phyloP scores from a whole-genome alignment of 2,113 vertebrate species.

The Sigmodon hispidus region DNA sequence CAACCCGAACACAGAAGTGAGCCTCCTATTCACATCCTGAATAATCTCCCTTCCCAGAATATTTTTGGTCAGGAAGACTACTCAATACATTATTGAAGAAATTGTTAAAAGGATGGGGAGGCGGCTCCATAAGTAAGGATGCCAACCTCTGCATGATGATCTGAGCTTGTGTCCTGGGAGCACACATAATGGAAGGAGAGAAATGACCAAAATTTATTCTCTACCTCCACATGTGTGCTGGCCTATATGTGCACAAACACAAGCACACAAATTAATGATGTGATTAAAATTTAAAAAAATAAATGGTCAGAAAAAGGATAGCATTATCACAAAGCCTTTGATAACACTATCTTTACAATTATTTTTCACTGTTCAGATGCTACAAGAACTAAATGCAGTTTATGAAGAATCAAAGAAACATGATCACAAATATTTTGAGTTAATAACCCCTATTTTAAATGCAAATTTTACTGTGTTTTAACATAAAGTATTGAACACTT shows the following conservation, averaged over 20 bases:
- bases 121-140: background rate
- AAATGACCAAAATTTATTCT: background rate
- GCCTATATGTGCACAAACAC: no score
- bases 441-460: background rate
- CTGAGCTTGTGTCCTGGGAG: no score
- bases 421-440: background rate
- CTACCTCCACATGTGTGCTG: background rate
- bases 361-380: background rate
- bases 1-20: background rate
- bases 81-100: background rate
- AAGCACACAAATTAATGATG: background rate
- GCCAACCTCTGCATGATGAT: no score
- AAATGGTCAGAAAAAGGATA: background rate
- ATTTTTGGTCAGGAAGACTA: no score
- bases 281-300: background rate
- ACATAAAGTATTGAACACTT: background rate
- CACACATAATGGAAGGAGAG: background rate
- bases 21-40: background rate
- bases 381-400: background rate
- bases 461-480: background rate
- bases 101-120: background rate
- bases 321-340: background rate
- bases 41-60: background rate
- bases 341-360: background rate
- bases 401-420: background rate